These are phyloP conservation scores for Amblyornis subalaris DNA, from an alignment of 2,113 vertebrate species.

Conservation along the genomic window DNA sequence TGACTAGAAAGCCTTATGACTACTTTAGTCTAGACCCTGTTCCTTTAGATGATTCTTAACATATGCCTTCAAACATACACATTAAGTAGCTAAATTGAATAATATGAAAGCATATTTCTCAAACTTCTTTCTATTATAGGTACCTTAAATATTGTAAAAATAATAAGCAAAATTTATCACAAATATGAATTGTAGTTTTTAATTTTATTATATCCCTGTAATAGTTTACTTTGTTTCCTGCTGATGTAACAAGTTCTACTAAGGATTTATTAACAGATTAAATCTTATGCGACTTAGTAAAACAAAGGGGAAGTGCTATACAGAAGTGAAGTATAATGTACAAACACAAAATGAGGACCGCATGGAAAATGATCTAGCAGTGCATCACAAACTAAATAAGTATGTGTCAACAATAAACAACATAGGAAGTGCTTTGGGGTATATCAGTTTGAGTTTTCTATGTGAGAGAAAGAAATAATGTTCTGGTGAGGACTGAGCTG, in stretches of 20 bases:
- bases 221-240: neutral
- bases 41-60: neutral
- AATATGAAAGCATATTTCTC: neutral
- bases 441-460: neutral
- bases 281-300: neutral
- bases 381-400: neutral
- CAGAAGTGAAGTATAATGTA: neutral
- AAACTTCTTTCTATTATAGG: neutral
- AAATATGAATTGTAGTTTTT: neutral
- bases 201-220: neutral
- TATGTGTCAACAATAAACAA: neutral
- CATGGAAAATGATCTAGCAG: neutral
- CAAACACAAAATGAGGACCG: neutral
- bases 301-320: neutral
- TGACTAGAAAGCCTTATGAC: neutral
- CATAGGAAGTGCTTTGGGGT: neutral
- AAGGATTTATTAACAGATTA: neutral
- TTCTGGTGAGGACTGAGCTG: neutral
- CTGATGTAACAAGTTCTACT: neutral
- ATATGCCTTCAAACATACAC: neutral
- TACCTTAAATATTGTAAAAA: neutral
- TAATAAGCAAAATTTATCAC: neutral
- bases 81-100: neutral
- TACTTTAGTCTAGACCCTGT: neutral
- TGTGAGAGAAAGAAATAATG: neutral